phyloP scores from a whole-genome alignment of 2,888 invertebrate species.

The Apodemia hepburni region DNA sequence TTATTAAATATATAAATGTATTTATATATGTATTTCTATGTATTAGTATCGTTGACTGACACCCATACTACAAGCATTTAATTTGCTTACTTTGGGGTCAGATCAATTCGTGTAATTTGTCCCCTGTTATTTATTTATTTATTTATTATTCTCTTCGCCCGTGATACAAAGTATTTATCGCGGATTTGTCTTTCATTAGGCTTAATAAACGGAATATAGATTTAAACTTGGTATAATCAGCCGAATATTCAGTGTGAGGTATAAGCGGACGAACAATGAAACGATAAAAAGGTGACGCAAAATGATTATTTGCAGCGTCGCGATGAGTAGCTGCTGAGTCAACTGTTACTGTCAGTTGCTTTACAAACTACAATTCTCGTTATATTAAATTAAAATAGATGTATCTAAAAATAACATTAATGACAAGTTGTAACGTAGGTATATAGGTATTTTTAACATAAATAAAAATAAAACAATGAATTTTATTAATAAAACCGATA shows the following conservation, averaged over 20 bases:
- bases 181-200: slow-evolving; percentile 62
- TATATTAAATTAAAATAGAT: slow-evolving; percentile 24
- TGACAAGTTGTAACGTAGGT: slow-evolving; percentile 6
- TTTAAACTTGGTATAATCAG: slow-evolving; percentile 41
- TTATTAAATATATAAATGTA: no score
- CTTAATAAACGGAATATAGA: slow-evolving; percentile 32
- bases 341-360: slow-evolving; percentile 39
- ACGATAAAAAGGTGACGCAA: slow-evolving; percentile 75
- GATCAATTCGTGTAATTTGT: no score
- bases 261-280: slow-evolving; percentile 53
- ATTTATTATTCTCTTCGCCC: slow-evolving; percentile 52
- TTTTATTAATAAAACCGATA: not conserved
- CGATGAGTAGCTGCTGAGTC: slow-evolving; percentile 75
- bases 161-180: slow-evolving; percentile 51
- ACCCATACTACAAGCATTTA: no score
- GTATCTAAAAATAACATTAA: slow-evolving; percentile 27
- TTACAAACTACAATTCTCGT: slow-evolving; percentile 29
- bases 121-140: no score
- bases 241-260: slow-evolving; percentile 27
- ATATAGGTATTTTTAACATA: not conserved
- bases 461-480: slow-evolving; percentile 4
- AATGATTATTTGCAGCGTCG: slow-evolving; percentile 76
- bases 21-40: no score
- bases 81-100: no score
- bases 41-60: no score